These are phyloP conservation scores for Tribolium madens DNA, from an alignment of 1,140 invertebrate genomes.

Conservation along the genomic window DNA sequence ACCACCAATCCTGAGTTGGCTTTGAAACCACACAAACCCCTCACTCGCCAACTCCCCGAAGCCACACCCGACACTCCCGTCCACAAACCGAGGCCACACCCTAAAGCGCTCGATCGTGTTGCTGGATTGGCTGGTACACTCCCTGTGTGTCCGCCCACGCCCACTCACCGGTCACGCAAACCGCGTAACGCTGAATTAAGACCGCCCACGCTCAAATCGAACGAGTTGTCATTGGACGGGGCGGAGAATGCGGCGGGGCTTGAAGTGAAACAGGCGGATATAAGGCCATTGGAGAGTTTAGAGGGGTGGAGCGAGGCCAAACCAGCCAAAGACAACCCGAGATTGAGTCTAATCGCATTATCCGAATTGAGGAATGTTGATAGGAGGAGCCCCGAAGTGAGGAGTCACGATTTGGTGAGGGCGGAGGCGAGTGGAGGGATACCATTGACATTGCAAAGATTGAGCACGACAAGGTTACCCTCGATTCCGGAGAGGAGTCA, in stretches of 20 bases:
- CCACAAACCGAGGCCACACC: constrained; percentile 67
- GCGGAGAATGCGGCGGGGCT: constrained; percentile 63
- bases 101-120: constrained; percentile 70
- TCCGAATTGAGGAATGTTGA: constrained; percentile 53
- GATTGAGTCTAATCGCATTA: constrained; percentile 55
- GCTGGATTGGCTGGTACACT: constrained; percentile 63
- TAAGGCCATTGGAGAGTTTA: constrained; percentile 57
- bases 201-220: constrained; percentile 66
- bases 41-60: constrained; percentile 65
- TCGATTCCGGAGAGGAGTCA: constrained; percentile 82
- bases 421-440: constrained; percentile 61
- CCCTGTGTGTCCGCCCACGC: constrained; percentile 80
- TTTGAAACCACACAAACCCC: constrained; percentile 71
- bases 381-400: constrained; percentile 57
- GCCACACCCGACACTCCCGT: constrained; percentile 47
- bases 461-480: constrained; percentile 81
- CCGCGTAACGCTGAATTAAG: constrained; percentile 68
- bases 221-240: constrained; percentile 57
- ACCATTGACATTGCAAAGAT: constrained; percentile 77
- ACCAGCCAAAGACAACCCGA: constrained; percentile 51
- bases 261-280: constrained; percentile 63
- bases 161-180: constrained; percentile 82
- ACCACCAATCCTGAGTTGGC: constrained; percentile 49
- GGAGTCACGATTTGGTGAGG: constrained; percentile 53
- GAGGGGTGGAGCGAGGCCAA: constrained; percentile 47